Evolutionary conservation across 1,140 invertebrate species (phyloP).

Genomic region (Xylocopa sonorina): DNA sequence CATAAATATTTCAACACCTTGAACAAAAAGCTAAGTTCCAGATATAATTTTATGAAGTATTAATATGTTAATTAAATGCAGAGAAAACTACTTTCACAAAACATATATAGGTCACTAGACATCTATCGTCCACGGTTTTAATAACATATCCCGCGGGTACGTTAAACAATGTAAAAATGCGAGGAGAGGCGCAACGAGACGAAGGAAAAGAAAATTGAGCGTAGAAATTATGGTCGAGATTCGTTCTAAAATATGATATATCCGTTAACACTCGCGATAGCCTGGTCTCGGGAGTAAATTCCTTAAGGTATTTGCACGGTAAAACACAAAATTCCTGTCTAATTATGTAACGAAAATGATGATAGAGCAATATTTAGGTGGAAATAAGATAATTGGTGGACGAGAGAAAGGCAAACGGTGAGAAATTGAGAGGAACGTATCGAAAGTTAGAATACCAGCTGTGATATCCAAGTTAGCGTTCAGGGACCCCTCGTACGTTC

Average conservation of each 20-base stretch:
- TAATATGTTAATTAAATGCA: background rate
- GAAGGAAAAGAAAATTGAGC: background rate
- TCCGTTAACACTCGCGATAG: background rate
- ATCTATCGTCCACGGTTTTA: background rate
- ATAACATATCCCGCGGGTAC: background rate
- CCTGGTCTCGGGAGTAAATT: background rate
- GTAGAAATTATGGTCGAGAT: background rate
- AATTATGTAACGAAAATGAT: slow-evolving; percentile 53
- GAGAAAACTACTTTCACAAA: slow-evolving; percentile 22
- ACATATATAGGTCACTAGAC: slow-evolving; percentile 41
- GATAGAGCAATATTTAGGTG: slow-evolving; percentile 13
- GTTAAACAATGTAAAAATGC: background rate
- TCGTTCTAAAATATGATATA: background rate
- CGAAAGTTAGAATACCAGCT: slow-evolving; percentile 54
- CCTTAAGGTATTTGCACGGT: background rate
- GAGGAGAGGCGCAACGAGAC: too few species aligned
- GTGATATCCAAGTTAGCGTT: slow-evolving; percentile 51
- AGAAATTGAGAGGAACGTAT: slow-evolving; percentile 17
- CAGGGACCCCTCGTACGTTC: slow-evolving; percentile 54
- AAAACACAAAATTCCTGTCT: background rate
- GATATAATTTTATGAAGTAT: background rate
- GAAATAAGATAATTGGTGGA: background rate
- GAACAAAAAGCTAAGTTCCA: background rate
- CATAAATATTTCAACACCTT: background rate
- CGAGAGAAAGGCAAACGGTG: background rate